Evolutionary conservation across 2,113 vertebrate genomes (phyloP), one percentile per base, ranked within the genome.

Genomic region (Piprites chloris): DNA sequence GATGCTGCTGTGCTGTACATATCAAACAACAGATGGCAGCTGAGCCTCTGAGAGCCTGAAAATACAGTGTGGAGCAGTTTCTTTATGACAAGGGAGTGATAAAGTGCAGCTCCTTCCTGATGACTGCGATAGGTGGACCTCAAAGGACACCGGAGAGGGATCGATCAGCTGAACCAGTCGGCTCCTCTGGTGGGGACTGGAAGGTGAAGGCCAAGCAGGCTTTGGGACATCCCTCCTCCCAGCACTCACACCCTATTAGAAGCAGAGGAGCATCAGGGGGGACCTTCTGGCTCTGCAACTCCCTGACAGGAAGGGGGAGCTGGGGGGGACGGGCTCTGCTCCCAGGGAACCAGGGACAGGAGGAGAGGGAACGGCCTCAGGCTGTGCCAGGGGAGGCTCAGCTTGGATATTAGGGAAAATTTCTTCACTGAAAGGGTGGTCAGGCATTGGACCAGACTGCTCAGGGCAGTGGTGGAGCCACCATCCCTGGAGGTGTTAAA

Each of bases 271-370:
- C 47, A 23, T 4, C 35, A 55, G 18, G 10, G 33, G 28, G 20
- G 37, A 53, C 27, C 39, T 68, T 10, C 16, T 53, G 28, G 6
- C 13, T 26, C 53, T 41, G 3, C 28, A 46, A 22, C 9, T 46
- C 9, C 42, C 41, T 44, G 63, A 22, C 23, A 16, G 21, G 21
- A 66, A 14, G 14, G 4, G 67, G 44, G 52, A 81, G 22, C 19
- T 0, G 3, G 32, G 37, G 2, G 2, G 5, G 1, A 67, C 1
- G 0, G 12, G 44, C 46, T 82, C 1, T 73, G 32, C 59, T 81
- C 2, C 35, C 67, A 42, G 76, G 52, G 52, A 44, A 39, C 68
- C 59, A 32, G 52, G 44, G 32, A 58, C 61, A 59, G 61, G 33
- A 24, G 4, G 14, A 58, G 50, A 9, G 50, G 9, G 58, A 59